These are phyloP conservation scores for Notarius lentiginosus DNA, from an alignment of 2,113 vertebrate species.

Conservation along the genomic window DNA sequence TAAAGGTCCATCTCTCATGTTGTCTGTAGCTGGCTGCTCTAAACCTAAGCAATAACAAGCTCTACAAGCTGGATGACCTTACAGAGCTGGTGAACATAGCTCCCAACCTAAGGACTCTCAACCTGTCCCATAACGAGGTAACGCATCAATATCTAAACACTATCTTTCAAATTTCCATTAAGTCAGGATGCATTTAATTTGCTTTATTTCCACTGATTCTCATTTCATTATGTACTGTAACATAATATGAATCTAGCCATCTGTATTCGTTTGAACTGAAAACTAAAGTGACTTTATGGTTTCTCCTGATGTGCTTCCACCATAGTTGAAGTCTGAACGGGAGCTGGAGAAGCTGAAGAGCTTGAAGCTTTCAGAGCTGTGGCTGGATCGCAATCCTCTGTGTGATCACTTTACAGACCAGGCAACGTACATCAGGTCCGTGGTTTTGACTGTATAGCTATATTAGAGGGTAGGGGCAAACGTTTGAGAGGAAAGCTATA, in stretches of 20 bases:
- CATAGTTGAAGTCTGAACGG: conserved; percentile 80
- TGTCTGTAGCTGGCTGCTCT: conserved; percentile 76
- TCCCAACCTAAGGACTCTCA: conserved; percentile 80
- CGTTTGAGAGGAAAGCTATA: background rate
- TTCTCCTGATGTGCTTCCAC: background rate
- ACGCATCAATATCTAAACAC: conserved; percentile 15
- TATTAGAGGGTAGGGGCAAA: background rate
- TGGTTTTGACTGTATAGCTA: conserved; percentile 23
- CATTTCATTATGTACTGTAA: background rate
- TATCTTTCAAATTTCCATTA: background rate
- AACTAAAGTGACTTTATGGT: background rate
- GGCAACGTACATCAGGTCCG: conserved; percentile 87
- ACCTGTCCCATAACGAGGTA: conserved; percentile 86
- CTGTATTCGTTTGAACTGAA: background rate
- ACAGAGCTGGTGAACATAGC: conserved; percentile 75
- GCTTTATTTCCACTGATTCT: background rate
- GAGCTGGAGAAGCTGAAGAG: conserved; percentile 87
- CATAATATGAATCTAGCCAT: background rate
- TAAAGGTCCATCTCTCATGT: conserved; percentile 10
- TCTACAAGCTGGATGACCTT: conserved; percentile 81
- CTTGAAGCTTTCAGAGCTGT: conserved; percentile 84
- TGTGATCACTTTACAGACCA: conserved; percentile 84
- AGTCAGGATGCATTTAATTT: background rate
- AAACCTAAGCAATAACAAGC: conserved; percentile 83
- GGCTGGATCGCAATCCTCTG: conserved; percentile 82